Evolutionary conservation across 2,888 invertebrate genomes (phyloP).

Genomic region (Smittia aterrima): DNA sequence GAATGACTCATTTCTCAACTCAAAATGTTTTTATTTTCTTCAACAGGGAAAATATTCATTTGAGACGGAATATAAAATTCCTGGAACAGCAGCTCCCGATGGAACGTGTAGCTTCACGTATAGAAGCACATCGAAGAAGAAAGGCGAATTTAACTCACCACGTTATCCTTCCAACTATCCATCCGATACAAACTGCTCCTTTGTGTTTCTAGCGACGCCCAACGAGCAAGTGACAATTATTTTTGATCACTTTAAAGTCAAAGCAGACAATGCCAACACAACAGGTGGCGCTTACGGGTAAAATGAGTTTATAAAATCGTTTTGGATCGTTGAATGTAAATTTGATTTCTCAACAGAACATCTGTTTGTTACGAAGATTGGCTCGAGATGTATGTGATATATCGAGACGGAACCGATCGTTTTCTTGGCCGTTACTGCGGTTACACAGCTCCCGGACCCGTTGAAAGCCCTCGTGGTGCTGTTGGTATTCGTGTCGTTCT

Average conservation of each 20-base stretch:
- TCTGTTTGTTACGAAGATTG: conserved; percentile 86
- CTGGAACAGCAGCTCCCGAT: conserved; percentile 89
- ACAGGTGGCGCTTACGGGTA: conserved; percentile 75
- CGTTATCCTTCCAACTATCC: conserved; percentile 97
- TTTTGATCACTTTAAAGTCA: conserved; percentile 88
- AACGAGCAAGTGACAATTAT: conserved; percentile 88
- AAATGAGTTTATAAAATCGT: conserved; percentile 45
- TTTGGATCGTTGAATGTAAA: conserved; percentile 20
- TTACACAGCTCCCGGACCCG: conserved; percentile 87
- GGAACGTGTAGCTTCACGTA: conserved; percentile 91
- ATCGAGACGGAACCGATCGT: conserved; percentile 76
- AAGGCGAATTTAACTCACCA: conserved; percentile 92
- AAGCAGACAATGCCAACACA: conserved; percentile 75
- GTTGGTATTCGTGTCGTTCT: conserved; percentile 84
- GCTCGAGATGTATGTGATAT: conserved; percentile 90
- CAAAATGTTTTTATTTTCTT: conserved; percentile 24
- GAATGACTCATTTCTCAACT: not conserved
- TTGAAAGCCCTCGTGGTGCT: conserved; percentile 87
- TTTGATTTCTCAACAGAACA: conserved; percentile 55
- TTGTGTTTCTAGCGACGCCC: conserved; percentile 79
- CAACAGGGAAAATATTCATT: conserved; percentile 55
- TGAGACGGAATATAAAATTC: conserved; percentile 83
- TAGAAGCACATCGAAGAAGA: conserved; percentile 79
- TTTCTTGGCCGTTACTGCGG: conserved; percentile 91
- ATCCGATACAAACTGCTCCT: conserved; percentile 91